These are phyloP conservation scores for Rhopalosiphum maidis DNA, from an alignment of 1,140 invertebrate genomes.

Conservation along the genomic window DNA sequence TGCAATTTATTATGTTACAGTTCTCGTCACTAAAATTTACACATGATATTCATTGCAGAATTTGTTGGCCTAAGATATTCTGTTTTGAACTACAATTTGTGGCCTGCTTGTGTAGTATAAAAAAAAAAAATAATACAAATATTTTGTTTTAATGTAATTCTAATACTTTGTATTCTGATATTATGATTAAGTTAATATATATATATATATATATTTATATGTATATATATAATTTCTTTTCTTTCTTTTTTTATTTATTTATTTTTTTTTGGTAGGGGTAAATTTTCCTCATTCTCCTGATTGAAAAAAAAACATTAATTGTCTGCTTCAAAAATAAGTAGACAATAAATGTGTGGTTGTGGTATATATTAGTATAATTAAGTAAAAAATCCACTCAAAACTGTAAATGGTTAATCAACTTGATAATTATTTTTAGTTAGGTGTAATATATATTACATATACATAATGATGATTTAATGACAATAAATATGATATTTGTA, in stretches of 20 bases:
- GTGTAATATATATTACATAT: neutral
- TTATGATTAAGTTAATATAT: conserved; percentile 37
- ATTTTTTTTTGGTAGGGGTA: conserved; percentile 7
- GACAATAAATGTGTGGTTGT: conserved; percentile 22
- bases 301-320: neutral
- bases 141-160: conserved; percentile 44
- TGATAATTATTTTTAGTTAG: neutral
- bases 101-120: conserved; percentile 35
- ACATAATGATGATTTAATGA: neutral
- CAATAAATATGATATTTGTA: neutral
- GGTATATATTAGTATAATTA: conserved; percentile 7
- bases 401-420: neutral
- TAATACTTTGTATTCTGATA: conserved; percentile 34
- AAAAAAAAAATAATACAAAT: neutral
- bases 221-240: conserved; percentile 9
- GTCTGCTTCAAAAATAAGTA: neutral
- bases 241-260: neutral
- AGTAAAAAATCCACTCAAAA: conserved; percentile 34
- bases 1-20: conserved; percentile 50
- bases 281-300: conserved; percentile 54
- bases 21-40: conserved; percentile 44
- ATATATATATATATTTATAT: neutral
- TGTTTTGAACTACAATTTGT: conserved; percentile 36
- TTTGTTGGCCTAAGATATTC: conserved; percentile 47
- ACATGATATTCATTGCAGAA: conserved; percentile 49